Evolutionary conservation across 1,140 invertebrate genomes (phyloP).

Genomic region (Oscheius sp.): DNA sequence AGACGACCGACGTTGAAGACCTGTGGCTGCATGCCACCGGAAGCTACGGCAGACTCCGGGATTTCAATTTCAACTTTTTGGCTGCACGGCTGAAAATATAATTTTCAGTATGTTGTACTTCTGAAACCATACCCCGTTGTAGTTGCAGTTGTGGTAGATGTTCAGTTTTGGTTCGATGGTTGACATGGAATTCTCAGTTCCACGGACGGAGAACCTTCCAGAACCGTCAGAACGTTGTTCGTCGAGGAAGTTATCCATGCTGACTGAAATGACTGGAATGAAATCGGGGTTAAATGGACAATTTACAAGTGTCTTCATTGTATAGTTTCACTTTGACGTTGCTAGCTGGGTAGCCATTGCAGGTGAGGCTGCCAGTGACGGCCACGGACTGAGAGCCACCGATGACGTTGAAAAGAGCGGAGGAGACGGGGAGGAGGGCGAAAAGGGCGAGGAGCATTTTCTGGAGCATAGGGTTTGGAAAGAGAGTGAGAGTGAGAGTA

Average conservation of each 20-base stretch:
- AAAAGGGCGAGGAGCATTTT: background rate
- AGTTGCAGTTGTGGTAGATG: conserved; percentile 27
- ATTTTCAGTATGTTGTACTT: background rate
- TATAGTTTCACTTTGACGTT: conserved; percentile 53
- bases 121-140: conserved; percentile 8
- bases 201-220: conserved; percentile 10
- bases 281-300: background rate
- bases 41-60: background rate
- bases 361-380: conserved; percentile 46
- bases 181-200: conserved; percentile 17
- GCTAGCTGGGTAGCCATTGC: conserved; percentile 45
- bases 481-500: no score
- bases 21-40: background rate
- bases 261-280: background rate
- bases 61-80: background rate
- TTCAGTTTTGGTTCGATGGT: conserved; percentile 25
- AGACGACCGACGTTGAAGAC: background rate
- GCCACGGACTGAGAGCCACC: conserved; percentile 40
- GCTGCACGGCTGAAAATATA: background rate
- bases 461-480: no score
- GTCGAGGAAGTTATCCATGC: conserved; percentile 12
- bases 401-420: background rate
- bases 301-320: conserved; percentile 23
- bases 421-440: background rate
- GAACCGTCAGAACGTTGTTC: conserved; percentile 3